These are phyloP conservation scores for Drosophila sordidapex DNA, from an alignment of 2,888 invertebrate genomes.

Conservation along the genomic window DNA sequence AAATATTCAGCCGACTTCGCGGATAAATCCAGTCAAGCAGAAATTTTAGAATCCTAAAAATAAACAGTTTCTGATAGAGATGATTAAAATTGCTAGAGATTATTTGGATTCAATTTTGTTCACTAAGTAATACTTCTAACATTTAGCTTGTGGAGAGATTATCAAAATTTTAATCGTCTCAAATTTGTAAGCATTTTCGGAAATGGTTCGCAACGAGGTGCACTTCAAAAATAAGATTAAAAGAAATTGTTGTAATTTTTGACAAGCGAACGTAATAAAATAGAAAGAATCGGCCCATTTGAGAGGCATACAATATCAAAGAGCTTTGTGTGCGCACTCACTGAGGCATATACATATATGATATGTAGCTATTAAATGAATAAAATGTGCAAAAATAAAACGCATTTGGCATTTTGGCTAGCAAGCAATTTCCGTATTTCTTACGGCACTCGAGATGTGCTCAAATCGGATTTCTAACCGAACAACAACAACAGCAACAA, in stretches of 20 bases:
- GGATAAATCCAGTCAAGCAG: not conserved
- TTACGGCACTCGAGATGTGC: slow-evolving; percentile 51
- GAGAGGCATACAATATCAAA: slow-evolving; percentile 45
- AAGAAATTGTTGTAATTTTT: slow-evolving; percentile 23
- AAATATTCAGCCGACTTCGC: not conserved
- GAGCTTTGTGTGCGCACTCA: slow-evolving; percentile 4
- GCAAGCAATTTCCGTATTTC: slow-evolving; percentile 74
- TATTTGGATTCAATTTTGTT: not conserved
- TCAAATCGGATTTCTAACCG: slow-evolving; percentile 60
- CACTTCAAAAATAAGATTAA: slow-evolving; percentile 10
- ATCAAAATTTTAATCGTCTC: not conserved
- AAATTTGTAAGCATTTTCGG: not conserved
- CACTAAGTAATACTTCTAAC: not conserved
- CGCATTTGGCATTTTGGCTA: slow-evolving; percentile 65
- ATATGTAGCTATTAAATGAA: slow-evolving; percentile 11
- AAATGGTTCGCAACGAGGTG: not conserved
- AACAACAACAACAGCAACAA: not conserved
- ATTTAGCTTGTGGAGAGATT: not conserved
- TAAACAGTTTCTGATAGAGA: fast-evolving
- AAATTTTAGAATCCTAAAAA: not conserved
- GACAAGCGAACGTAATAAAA: not conserved
- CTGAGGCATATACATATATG: not conserved
- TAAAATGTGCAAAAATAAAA: slow-evolving; percentile 41
- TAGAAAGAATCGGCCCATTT: not conserved
- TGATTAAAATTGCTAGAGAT: not conserved